phyloP scores from a whole-genome alignment of 2,113 vertebrate genomes.

The Tiliqua scincoides region DNA sequence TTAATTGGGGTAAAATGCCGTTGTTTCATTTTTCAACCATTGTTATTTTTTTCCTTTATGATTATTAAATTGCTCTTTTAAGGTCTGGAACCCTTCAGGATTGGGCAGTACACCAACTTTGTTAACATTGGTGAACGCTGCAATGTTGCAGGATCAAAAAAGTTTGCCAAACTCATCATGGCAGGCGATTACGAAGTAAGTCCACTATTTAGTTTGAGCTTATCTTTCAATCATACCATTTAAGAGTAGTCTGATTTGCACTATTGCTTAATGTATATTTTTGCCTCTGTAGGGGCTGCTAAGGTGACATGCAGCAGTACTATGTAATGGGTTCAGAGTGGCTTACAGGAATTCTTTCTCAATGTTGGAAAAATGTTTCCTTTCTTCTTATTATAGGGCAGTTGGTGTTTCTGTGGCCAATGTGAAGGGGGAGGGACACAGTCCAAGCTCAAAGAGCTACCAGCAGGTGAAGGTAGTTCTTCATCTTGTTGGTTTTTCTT shows the following conservation, averaged over 20 bases:
- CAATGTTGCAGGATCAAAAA: conserved; percentile 94
- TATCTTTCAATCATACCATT: not conserved
- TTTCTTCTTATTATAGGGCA: too few relatives aligned
- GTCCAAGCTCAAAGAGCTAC: too few relatives aligned
- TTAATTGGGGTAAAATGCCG: not conserved
- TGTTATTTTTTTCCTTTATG: conserved; percentile 20
- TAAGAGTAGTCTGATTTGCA: conserved; percentile 18
- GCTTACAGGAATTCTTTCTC: too few relatives aligned
- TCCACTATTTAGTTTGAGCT: conserved; percentile 1
- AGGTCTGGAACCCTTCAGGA: conserved; percentile 94
- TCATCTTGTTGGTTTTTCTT: too few relatives aligned
- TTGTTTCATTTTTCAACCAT: not conserved
- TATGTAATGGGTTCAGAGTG: too few relatives aligned
- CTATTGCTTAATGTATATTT: too few relatives aligned
- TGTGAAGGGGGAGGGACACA: too few relatives aligned
- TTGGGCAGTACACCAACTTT: conserved; percentile 96
- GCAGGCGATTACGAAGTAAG: conserved; percentile 92
- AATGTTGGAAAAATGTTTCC: too few relatives aligned
- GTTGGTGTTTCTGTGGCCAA: too few relatives aligned
- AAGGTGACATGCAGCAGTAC: too few relatives aligned
- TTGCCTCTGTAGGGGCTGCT: too few relatives aligned
- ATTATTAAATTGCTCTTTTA: conserved; percentile 51
- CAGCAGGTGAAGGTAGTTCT: too few relatives aligned
- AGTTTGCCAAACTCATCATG: conserved; percentile 95
- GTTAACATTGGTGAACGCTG: conserved; percentile 98